These are phyloP conservation scores for Cyprinodon brontotheroides DNA, from an alignment of 2,113 vertebrate species.

Conservation along the genomic window DNA sequence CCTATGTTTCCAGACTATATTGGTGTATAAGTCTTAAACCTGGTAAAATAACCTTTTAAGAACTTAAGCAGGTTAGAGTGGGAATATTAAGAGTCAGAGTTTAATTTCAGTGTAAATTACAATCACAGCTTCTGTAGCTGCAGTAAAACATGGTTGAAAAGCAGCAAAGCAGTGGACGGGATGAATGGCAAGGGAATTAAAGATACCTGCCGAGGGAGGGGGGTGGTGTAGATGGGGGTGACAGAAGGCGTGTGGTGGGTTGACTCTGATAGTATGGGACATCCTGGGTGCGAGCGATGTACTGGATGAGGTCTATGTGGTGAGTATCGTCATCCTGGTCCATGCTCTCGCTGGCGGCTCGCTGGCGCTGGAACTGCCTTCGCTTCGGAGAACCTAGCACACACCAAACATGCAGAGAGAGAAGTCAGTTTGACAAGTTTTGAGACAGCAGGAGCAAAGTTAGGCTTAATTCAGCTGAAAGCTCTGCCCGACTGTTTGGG, in stretches of 20 bases:
- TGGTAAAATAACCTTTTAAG: not conserved
- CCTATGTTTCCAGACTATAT: not conserved
- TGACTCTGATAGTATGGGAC: constrained; percentile 76
- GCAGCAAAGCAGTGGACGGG: constrained; percentile 73
- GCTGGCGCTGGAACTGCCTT: constrained; percentile 93
- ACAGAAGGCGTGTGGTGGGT: constrained; percentile 73
- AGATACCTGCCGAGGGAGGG: constrained; percentile 98
- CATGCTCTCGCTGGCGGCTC: constrained; percentile 95
- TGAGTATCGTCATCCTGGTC: constrained; percentile 88
- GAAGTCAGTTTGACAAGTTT: constrained; percentile 10
- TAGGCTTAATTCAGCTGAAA: constrained; percentile 35
- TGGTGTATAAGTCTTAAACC: not conserved
- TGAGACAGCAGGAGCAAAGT: constrained; percentile 18
- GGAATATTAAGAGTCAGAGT: constrained; percentile 31
- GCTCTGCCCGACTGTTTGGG: constrained; percentile 24
- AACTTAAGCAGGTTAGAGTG: not conserved
- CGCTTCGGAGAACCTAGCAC: constrained; percentile 90
- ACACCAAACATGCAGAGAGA: not conserved
- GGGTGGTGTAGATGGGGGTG: constrained; percentile 86
- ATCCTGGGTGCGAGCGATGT: constrained; percentile 87
- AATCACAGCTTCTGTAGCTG: constrained; percentile 19
- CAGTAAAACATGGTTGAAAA: constrained; percentile 54
- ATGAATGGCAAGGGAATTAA: constrained; percentile 88
- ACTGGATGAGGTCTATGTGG: constrained; percentile 91
- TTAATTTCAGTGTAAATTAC: not conserved